phyloP scores from a whole-genome alignment of 2,888 invertebrate species.

The Morpho helenor region DNA sequence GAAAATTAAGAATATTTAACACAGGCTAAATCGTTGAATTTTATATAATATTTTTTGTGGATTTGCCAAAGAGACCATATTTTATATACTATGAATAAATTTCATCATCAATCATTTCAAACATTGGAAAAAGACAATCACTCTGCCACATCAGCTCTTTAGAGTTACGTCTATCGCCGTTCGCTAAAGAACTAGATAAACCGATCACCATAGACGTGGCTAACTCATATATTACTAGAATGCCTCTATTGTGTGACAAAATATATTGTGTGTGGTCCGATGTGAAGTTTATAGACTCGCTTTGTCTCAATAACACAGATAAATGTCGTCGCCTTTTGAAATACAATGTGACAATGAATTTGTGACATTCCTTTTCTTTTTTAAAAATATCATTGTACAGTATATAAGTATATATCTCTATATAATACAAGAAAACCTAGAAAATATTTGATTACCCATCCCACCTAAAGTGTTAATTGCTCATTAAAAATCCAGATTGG shows the following conservation, averaged over 20 bases:
- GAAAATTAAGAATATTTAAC: too few relatives aligned
- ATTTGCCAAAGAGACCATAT: too few relatives aligned
- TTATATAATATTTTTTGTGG: too few relatives aligned
- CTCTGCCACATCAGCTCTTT: conserved; percentile 3
- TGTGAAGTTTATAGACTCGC: conserved; percentile 70
- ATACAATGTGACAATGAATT: conserved; percentile 68
- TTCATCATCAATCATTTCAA: too few relatives aligned
- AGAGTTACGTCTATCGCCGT: conserved; percentile 55
- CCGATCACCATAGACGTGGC: conserved; percentile 53
- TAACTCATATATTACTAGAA: conserved; percentile 69
- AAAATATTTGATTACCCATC: too few relatives aligned
- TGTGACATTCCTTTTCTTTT: conserved; percentile 59
- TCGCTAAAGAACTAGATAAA: conserved; percentile 57
- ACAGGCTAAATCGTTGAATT: too few relatives aligned
- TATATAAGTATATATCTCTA: too few relatives aligned
- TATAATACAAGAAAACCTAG: too few relatives aligned
- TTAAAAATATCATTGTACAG: conserved; percentile 56
- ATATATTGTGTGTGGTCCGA: conserved; percentile 78
- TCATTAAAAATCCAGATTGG: too few relatives aligned
- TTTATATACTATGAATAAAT: too few relatives aligned
- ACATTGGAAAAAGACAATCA: too few relatives aligned
- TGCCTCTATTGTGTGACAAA: conserved; percentile 61
- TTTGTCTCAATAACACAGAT: conserved; percentile 78
- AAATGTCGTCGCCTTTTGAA: conserved; percentile 72
- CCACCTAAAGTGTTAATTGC: too few relatives aligned